Evolutionary conservation across 2,113 vertebrate species (phyloP).

Genomic region (Centrocercus urophasianus): DNA sequence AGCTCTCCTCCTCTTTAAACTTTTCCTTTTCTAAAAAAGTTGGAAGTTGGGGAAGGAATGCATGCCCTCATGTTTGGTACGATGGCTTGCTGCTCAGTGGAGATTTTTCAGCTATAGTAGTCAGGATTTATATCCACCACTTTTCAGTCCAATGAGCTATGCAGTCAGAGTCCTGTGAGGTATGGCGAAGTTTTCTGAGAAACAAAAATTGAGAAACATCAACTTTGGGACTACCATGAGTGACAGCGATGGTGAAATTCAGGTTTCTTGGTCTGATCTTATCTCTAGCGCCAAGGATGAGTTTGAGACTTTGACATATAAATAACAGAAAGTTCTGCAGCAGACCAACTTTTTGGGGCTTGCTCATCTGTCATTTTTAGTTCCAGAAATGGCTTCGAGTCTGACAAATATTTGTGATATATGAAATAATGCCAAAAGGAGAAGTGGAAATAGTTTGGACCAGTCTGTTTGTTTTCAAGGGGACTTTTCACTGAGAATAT

Average conservation of each 20-base stretch:
- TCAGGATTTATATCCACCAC: not conserved
- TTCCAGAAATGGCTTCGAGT: not conserved
- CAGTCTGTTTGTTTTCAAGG: not conserved
- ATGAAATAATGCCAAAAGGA: not conserved
- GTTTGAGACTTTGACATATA: not conserved
- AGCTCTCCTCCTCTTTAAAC: not conserved
- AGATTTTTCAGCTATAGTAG: not conserved
- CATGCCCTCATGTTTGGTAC: not conserved
- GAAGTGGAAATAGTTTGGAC: not conserved
- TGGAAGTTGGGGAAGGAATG: not conserved
- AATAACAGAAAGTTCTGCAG: not conserved
- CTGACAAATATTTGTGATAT: not conserved
- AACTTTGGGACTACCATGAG: not conserved
- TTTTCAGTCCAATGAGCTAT: not conserved
- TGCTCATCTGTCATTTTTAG: not conserved
- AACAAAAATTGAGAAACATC: not conserved
- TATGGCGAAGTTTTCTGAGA: not conserved
- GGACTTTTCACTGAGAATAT: not conserved
- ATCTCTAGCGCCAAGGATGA: not conserved
- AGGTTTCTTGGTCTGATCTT: not conserved
- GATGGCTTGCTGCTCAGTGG: not conserved
- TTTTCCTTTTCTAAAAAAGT: not conserved
- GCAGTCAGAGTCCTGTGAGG: not conserved
- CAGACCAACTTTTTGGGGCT: not conserved
- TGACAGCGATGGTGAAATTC: not conserved